Conservation (phyloP, 1,140 invertebrate species). For the Ostrea edulis region DNA sequence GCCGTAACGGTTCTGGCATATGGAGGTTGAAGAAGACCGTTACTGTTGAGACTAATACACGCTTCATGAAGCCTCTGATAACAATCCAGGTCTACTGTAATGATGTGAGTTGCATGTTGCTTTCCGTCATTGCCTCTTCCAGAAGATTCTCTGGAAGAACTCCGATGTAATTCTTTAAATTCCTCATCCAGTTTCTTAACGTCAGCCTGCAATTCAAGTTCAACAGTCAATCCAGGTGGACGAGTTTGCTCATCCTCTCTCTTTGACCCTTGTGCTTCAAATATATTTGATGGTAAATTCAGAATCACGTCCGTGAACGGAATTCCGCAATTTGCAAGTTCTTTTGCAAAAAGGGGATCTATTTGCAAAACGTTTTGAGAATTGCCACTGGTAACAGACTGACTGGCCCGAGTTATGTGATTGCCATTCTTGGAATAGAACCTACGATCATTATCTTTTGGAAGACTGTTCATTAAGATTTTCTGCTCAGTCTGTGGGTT, state of each 20-base stretch:
- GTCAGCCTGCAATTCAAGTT: background rate
- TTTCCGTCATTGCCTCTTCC: background rate
- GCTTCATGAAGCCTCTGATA: background rate
- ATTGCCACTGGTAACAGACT: background rate
- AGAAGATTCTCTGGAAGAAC: background rate
- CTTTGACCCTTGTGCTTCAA: background rate
- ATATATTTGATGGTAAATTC: background rate
- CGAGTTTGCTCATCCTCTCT: background rate
- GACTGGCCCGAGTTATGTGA: too few species aligned
- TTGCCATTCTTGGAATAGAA: too few species aligned
- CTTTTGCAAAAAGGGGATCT: background rate
- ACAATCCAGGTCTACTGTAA: background rate
- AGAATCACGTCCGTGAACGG: background rate
- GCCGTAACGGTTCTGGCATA: background rate
- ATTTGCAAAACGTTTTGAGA: background rate
- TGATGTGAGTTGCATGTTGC: background rate
- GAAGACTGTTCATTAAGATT: too few species aligned
- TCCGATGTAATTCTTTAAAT: background rate
- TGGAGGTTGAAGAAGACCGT: background rate
- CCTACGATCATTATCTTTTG: too few species aligned
- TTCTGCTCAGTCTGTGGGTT: background rate
- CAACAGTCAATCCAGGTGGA: background rate
- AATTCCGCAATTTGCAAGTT: background rate
- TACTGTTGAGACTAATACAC: background rate
- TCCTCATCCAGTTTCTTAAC: background rate